These are phyloP conservation scores for Apogon hyalosoma DNA, from an alignment of 2,797 vertebrate genomes.

Conservation along the genomic window DNA sequence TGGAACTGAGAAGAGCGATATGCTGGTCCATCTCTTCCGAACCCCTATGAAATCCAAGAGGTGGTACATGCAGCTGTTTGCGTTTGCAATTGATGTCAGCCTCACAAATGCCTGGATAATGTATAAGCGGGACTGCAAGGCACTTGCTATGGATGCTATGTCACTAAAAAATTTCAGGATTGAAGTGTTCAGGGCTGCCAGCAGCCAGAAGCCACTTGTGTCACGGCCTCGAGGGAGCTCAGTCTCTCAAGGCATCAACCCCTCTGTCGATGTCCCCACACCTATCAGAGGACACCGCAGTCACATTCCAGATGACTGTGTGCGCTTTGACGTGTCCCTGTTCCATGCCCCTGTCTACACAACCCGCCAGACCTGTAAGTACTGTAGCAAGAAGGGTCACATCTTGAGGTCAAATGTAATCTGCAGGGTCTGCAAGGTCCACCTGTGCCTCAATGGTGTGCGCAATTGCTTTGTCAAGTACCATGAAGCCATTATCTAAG, in stretches of 20 bases:
- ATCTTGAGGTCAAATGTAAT: slow-evolving; percentile 4
- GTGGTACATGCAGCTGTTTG: slow-evolving; percentile 27
- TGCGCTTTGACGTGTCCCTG: slow-evolving; percentile 6
- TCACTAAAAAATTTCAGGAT: slow-evolving; percentile 7
- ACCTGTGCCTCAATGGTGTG: background rate
- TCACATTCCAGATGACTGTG: background rate
- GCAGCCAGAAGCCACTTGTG: background rate
- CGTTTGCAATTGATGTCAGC: slow-evolving; percentile 13
- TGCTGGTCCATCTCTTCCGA: slow-evolving; percentile 25
- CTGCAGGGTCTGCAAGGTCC: slow-evolving; percentile 16
- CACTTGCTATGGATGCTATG: slow-evolving; percentile 1
- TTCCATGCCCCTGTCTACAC: background rate
- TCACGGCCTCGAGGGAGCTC: background rate
- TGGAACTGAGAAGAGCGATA: slow-evolving; percentile 28
- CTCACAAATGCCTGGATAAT: slow-evolving; percentile 15
- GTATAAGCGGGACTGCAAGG: slow-evolving; percentile 22
- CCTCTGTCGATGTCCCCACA: background rate
- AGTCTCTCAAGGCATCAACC: background rate
- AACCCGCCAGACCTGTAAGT: slow-evolving; percentile 8
- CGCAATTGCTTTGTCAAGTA: background rate
- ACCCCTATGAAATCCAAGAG: slow-evolving; percentile 23
- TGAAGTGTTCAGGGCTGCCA: slow-evolving; percentile 10
- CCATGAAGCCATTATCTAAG: background rate
- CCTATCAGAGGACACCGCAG: slow-evolving; percentile 13
- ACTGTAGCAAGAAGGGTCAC: slow-evolving; percentile 4